phyloP scores from a whole-genome alignment of 2,888 invertebrate genomes.

The Yponomeuta evonymella region DNA sequence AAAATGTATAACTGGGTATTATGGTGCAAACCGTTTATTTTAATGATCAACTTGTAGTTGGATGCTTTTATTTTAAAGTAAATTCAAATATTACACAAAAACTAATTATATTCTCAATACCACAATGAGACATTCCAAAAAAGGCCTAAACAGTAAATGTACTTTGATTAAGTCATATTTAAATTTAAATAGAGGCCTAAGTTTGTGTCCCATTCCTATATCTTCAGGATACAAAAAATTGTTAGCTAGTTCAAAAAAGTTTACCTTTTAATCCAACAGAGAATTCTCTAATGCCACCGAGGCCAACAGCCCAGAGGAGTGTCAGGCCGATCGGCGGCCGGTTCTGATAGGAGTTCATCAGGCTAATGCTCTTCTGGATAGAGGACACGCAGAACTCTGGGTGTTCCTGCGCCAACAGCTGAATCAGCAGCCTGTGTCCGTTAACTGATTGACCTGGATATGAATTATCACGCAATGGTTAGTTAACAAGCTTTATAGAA shows the following conservation, averaged over 20 bases:
- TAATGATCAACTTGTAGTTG: too few relatives aligned
- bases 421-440: conserved; percentile 83
- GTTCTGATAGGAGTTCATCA: conserved; percentile 86
- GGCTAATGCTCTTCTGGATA: conserved; percentile 77
- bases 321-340: conserved; percentile 83
- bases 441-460: conserved; percentile 70
- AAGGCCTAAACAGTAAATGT: too few relatives aligned
- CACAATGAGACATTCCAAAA: too few relatives aligned
- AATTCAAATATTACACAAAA: too few relatives aligned
- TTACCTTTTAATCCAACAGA: conserved; percentile 81
- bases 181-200: too few relatives aligned
- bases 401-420: conserved; percentile 80
- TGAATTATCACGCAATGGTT: neutral
- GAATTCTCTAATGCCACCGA: conserved; percentile 80
- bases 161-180: too few relatives aligned
- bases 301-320: conserved; percentile 85
- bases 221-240: too few relatives aligned
- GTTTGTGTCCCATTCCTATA: too few relatives aligned
- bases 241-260: neutral
- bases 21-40: too few relatives aligned
- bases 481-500: too few relatives aligned
- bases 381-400: conserved; percentile 79
- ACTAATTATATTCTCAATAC: too few relatives aligned
- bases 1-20: neutral
- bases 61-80: too few relatives aligned